Conservation (phyloP, 2,113 vertebrate species). For the Saimiri boliviensis region DNA sequence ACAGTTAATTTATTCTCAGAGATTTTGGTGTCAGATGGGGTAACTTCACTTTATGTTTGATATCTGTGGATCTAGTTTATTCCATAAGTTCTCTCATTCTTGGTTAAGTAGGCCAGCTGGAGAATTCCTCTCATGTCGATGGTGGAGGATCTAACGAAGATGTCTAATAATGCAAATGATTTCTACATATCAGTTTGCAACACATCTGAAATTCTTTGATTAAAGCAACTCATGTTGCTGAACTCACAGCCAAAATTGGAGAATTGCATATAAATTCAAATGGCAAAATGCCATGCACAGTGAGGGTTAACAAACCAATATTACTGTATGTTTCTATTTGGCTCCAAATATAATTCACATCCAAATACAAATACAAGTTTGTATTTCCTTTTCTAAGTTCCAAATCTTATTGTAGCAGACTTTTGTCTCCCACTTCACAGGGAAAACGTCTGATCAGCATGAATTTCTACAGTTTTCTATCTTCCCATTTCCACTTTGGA, state of each 20-base stretch:
- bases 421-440: not conserved
- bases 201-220: not conserved
- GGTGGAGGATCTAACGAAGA: not conserved
- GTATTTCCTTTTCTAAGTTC: not conserved
- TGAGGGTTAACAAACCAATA: not conserved
- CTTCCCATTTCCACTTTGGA: not conserved
- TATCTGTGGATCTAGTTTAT: not conserved
- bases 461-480: not conserved
- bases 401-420: not conserved
- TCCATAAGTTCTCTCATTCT: not conserved
- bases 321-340: not conserved
- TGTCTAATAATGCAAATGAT: not conserved
- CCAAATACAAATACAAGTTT: not conserved
- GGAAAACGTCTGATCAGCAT: not conserved
- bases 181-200: not conserved
- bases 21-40: not conserved
- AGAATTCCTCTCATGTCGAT: not conserved
- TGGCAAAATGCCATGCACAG: not conserved
- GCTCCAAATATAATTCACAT: not conserved
- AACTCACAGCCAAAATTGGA: not conserved
- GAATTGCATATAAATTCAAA: not conserved
- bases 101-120: not conserved
- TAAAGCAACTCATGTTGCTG: not conserved
- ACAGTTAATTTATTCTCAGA: not conserved
- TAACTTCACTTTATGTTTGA: not conserved